phyloP scores from a whole-genome alignment of 2,797 vertebrate genomes.

The Megalops cyprinoides region DNA sequence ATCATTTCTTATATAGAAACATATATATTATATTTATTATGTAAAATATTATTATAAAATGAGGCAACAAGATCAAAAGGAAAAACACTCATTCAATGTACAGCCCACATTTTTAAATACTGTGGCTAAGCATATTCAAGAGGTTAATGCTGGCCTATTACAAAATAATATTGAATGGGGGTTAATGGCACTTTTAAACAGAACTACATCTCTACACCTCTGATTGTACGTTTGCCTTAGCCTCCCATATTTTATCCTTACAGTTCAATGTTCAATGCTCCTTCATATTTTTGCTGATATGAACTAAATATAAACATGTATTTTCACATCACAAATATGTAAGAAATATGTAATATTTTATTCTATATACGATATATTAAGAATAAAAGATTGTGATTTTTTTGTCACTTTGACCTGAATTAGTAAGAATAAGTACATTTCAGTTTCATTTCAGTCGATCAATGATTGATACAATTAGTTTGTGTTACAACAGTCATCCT shows the following conservation, averaged over 20 bases:
- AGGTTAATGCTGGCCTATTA: neutral
- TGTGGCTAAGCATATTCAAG: neutral
- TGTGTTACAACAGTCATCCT: no score
- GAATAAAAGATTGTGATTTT: neutral
- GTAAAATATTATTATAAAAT: no score
- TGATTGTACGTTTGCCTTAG: neutral
- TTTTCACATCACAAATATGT: neutral
- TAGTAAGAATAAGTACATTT: no score
- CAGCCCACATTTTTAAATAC: neutral
- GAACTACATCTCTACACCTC: neutral
- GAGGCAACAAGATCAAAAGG: no score
- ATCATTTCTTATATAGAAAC: no score
- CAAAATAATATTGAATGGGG: neutral
- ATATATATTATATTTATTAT: no score
- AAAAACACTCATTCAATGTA: no score
- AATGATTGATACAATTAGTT: no score
- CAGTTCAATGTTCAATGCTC: neutral
- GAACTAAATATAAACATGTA: neutral
- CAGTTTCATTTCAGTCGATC: neutral
- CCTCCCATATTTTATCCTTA: neutral
- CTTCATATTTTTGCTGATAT: neutral
- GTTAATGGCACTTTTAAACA: neutral
- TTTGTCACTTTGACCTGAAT: neutral
- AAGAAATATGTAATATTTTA: no score
- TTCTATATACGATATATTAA: neutral